A percentile compares a stretch with the other conserved stretches of the same genome.
Evolutionary conservation across 2,113 vertebrate species (phyloP).

Genomic region (Montifringilla adamsi): DNA sequence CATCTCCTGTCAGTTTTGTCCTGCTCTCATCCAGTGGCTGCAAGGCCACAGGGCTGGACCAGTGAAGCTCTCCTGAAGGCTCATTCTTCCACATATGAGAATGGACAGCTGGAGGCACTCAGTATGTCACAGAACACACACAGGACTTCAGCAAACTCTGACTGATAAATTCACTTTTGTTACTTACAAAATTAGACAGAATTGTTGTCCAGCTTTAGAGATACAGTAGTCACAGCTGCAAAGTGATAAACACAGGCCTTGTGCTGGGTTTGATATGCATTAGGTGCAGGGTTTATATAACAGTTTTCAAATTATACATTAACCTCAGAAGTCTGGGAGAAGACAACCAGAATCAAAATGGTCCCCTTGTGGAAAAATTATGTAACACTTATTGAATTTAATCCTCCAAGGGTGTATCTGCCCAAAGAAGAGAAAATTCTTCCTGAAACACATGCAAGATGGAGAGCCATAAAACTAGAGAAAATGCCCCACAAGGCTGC

Average conservation of each 20-base stretch:
- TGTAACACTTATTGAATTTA: conserved; percentile 11
- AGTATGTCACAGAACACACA: neutral
- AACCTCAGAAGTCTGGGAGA: conserved; percentile 55
- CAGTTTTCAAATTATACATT: conserved; percentile 56
- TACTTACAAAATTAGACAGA: neutral
- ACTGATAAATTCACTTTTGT: neutral
- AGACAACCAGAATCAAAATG: conserved; percentile 35
- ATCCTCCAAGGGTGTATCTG: neutral
- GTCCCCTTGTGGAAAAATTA: conserved; percentile 29
- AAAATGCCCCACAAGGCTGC: neutral
- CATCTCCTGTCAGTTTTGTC: neutral
- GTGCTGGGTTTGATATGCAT: neutral
- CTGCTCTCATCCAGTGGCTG: neutral
- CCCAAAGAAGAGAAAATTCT: neutral
- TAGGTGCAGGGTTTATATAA: conserved; percentile 35
- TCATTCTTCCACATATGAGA: rapidly evolving
- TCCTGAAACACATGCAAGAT: neutral
- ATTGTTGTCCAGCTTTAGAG: neutral
- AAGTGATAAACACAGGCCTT: conserved; percentile 31
- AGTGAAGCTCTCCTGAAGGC: rapidly evolving
- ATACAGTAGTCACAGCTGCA: neutral
- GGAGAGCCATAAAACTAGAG: neutral
- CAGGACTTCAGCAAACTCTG: neutral
- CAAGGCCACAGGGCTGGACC: neutral
- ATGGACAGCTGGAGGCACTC: rapidly evolving